phyloP scores from a whole-genome alignment of 2,113 vertebrate genomes.

The Coryphaenoides rupestris region DNA sequence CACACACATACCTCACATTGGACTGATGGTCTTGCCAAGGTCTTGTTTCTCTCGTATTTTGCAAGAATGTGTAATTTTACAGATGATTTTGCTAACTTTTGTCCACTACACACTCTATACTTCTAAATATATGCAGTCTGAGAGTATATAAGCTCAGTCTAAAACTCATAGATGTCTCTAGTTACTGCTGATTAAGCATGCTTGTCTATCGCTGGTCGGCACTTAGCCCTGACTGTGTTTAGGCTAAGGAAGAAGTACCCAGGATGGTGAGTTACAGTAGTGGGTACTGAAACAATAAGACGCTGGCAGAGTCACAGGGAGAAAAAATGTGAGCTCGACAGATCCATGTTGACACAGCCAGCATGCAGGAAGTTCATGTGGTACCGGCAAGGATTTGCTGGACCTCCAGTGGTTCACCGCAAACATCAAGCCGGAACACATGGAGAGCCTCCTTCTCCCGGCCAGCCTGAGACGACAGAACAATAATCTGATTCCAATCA shows the following conservation, averaged over 20 bases:
- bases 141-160: not conserved
- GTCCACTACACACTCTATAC: not conserved
- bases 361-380: not conserved
- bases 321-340: not conserved
- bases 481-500: not conserved
- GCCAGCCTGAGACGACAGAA: constrained; percentile 44
- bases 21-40: no score
- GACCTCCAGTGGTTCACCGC: constrained; percentile 56
- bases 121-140: not conserved
- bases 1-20: no score
- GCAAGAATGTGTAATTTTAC: no score
- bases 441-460: constrained; percentile 59
- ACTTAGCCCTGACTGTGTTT: no score
- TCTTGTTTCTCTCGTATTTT: no score
- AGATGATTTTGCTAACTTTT: no score
- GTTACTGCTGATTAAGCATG: no score
- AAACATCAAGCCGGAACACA: constrained; percentile 71
- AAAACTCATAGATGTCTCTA: not conserved
- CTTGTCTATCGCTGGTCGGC: no score
- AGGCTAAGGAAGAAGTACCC: no score
- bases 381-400: constrained; percentile 56
- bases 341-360: not conserved
- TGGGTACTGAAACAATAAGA: not conserved
- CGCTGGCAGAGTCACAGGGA: not conserved
- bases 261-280: no score